Evolutionary conservation across 2,113 vertebrate genomes (phyloP), one percentile per base, ranked within the genome.

Genomic region (Carassius carassius): DNA sequence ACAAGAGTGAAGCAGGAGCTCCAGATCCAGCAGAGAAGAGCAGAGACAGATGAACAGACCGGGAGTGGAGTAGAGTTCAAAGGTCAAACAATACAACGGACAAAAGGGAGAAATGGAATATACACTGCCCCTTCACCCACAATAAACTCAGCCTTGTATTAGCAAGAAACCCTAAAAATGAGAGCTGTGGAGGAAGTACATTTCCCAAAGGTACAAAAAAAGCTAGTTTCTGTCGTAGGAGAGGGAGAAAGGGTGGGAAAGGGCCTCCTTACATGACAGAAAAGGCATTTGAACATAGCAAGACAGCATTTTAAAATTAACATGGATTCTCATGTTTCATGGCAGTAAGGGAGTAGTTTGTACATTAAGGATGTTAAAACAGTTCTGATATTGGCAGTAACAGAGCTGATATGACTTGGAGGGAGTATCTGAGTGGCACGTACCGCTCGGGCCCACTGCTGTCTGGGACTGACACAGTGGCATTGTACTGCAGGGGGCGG

Each of bases 371-470:
- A 98, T 85, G 91, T 88, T 91, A 90, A 92, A 92, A 92, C 90
- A 93, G 92, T 85, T 85, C 86, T 94, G 95, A 95, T 96, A 90
- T 96, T 96, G 94, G 95, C 97, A 99, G 96, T 97, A 97, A 99
- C 82, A 88, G 81, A 84, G 85, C 83, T 86, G 85, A 88, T 77
- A 88, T 82, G 83, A 88, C 83, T 88, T 88, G 96, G 95, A 88
- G 87, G 94, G 94, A 95, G 94, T 93, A 95, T 94, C 94, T 94
- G 94, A 94, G 96, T 96, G 97, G 98, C 97, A 99, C 98, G 99
- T 99, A 99, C 98, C 98, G 98, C 98, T 99, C 98, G 94, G 98
- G 98, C 97, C 98, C 98, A 99, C 98, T 99, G 98, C 98, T 99
- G 98, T 99, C 98, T 97, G 98, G 98, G 97, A 99, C 98, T 98